Conservation (phyloP, 2,888 invertebrate species). For the Agonopterix subpropinquella region DNA sequence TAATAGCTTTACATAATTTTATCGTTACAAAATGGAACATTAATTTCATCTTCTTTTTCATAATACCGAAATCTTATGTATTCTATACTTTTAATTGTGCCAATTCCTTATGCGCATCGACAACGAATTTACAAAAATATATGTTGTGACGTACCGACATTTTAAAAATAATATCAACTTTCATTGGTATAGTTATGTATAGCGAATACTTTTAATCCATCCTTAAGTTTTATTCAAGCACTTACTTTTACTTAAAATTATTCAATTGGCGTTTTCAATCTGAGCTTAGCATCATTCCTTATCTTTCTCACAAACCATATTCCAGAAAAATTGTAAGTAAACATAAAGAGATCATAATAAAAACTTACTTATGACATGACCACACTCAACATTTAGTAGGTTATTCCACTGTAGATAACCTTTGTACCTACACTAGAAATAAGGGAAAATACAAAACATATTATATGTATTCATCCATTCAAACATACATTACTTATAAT, state of each 20-base stretch:
- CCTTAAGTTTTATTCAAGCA: constrained; percentile 58
- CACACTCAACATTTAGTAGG: constrained; percentile 52
- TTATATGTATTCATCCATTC: constrained; percentile 47
- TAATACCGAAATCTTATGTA: constrained; percentile 44
- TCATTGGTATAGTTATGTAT: constrained; percentile 53
- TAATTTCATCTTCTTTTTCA: constrained; percentile 25
- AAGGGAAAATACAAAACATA: constrained; percentile 37
- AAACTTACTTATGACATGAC: constrained; percentile 53
- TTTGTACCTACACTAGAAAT: constrained; percentile 37
- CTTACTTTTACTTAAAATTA: constrained; percentile 60
- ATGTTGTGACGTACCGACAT: constrained; percentile 53
- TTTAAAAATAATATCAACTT: constrained; percentile 53
- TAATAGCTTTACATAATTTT: constrained; percentile 54
- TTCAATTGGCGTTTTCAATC: constrained; percentile 63
- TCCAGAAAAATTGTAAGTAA: constrained; percentile 71
- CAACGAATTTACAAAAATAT: constrained; percentile 68
- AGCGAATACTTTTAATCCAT: constrained; percentile 47
- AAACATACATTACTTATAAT: constrained; percentile 43
- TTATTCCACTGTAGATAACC: constrained; percentile 28
- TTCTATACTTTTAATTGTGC: constrained; percentile 46
- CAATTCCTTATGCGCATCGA: constrained; percentile 71
- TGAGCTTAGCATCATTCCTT: constrained; percentile 46
- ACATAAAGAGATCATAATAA: constrained; percentile 56
- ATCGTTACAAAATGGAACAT: constrained; percentile 65
- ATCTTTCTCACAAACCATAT: constrained; percentile 39